Conservation (phyloP, 1,140 invertebrate species). For the Oedothorax gibbosus region DNA sequence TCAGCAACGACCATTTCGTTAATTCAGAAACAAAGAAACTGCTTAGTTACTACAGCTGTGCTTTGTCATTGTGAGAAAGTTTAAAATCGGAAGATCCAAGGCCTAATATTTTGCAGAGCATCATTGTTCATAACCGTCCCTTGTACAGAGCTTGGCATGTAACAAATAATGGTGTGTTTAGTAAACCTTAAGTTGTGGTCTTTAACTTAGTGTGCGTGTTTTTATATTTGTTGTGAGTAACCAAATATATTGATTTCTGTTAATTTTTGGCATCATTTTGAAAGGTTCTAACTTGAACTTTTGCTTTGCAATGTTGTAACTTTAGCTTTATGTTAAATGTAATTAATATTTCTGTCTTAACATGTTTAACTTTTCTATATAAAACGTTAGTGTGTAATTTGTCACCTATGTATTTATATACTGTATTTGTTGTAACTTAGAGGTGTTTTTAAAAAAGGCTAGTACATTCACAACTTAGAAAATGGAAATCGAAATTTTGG, state of each 20-base stretch:
- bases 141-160: conserved; percentile 62
- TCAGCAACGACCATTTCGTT: conserved; percentile 45
- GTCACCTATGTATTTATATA: conserved; percentile 45
- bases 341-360: conserved; percentile 27
- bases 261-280: conserved; percentile 1
- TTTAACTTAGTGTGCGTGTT: conserved; percentile 14
- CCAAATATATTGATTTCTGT: conserved; percentile 4
- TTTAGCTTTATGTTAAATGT: conserved; percentile 35
- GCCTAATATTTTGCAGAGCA: conserved; percentile 52
- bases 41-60: conserved; percentile 44
- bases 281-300: conserved; percentile 14
- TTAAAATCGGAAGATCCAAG: conserved; percentile 35
- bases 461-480: conserved; percentile 6
- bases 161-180: conserved; percentile 56
- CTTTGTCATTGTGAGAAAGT: conserved; percentile 22
- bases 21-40: conserved; percentile 35
- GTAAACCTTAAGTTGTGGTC: conserved; percentile 39
- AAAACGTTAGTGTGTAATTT: conserved; percentile 29
- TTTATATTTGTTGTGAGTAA: conserved; percentile 25
- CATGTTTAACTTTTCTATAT: conserved; percentile 36
- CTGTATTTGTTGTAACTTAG: conserved; percentile 49
- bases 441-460: conserved; percentile 36
- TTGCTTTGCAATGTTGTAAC: conserved; percentile 32
- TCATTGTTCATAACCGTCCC: conserved; percentile 60
- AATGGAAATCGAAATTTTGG: conserved; percentile 14